Base-by-base conservation (phyloP, 2,888 invertebrate genomes). In the Dasysyrphus albostriatus region DNA sequence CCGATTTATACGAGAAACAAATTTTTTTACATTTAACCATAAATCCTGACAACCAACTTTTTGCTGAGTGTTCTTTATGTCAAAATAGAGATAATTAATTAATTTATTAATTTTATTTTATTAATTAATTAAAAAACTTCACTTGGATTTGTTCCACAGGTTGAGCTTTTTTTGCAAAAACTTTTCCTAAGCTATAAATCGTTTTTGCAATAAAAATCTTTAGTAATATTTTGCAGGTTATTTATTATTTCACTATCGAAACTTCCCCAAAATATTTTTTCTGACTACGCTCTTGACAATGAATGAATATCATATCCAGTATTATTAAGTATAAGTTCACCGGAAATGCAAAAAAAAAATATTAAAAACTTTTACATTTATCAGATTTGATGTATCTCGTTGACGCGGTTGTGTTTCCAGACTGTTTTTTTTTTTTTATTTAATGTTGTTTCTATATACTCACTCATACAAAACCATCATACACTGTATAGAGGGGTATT, bases 351-450 rank as follows among this genome's bases (percentile, higher is more conserved):
- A 61, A 56, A 65, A 61, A 54, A 65, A 79, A 39, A 39, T 54
- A 61, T 44, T 29, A 34, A 24, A 24, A 73, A 75, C 82, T 75
- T 82, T 87, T 65, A 78, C 78, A 74, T 78, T 78, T 87, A 85
- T 85, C 85, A 63, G 77, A 78, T 82, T 69, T 67, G 80, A 73
- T 73, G 56, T 74, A 59, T 67, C 65, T 74, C 5, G 16, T 39
- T 58, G 49, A 56, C 19, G 42, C 37, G 24, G 32, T 56, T 73
- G 51, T 47, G 51, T 37, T 72, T 82, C 49, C 51, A 34, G 69
- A 34, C 8, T 54, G 14, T 37, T 32, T 72, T 42, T 47, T n/a
- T n/a, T n/a, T n/a, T n/a, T 56, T 69, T 34, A n/a, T 49, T 51
- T 6, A 34, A 34, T 54, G 16, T n/a, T 59, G 29, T 51, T 51